phyloP scores from a whole-genome alignment of 2,113 vertebrate genomes.

The Tragelaphus strepsiceros region DNA sequence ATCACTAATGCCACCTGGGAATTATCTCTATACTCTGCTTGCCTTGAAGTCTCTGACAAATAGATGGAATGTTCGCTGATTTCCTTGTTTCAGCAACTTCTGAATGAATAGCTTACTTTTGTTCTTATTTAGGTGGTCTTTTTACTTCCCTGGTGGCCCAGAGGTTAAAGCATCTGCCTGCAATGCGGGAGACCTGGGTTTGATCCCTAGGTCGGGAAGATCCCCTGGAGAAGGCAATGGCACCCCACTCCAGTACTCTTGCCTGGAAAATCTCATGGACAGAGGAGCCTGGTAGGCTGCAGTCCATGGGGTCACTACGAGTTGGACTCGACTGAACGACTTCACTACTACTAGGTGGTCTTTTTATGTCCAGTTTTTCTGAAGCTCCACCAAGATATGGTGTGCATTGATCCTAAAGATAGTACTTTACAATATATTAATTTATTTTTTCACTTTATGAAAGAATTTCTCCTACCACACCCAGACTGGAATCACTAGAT shows the following conservation, averaged over 20 bases:
- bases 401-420: neutral
- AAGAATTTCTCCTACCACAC: neutral
- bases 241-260: neutral
- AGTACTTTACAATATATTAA: neutral
- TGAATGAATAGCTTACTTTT: neutral
- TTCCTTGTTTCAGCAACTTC: neutral
- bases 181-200: neutral
- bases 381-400: fast-evolving
- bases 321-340: fast-evolving
- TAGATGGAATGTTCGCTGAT: fast-evolving
- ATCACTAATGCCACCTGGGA: neutral
- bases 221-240: neutral
- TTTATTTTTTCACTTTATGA: neutral
- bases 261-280: neutral
- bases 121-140: neutral
- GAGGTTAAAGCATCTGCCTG: neutral
- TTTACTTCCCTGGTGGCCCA: neutral
- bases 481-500: neutral
- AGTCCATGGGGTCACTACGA: fast-evolving
- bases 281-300: neutral
- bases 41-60: neutral
- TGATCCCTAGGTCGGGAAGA: neutral
- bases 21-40: neutral
- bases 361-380: neutral
- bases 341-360: neutral